A percentile compares a stretch with the other conserved stretches of the same genome.
phyloP scores from a whole-genome alignment of 2,113 vertebrate genomes.

The Microcebus tavaratra region DNA sequence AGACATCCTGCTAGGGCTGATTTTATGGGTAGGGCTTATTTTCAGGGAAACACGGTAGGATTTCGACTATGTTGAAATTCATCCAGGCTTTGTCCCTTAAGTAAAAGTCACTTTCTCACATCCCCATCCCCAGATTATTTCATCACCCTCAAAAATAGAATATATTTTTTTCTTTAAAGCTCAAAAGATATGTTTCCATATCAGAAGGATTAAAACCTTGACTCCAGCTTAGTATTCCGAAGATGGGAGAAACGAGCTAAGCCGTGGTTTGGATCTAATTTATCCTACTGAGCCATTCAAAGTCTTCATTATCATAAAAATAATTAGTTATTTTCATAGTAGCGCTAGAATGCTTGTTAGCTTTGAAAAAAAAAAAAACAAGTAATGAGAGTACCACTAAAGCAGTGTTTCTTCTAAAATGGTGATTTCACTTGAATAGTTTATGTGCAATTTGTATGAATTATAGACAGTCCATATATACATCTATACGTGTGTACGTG shows the following conservation, averaged over 20 bases:
- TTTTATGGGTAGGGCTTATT: no score
- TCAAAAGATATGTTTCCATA: conserved; percentile 49
- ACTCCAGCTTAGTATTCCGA: conserved; percentile 63
- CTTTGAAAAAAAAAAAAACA: conserved; percentile 64
- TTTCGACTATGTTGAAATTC: neutral
- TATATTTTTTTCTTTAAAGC: conserved; percentile 37
- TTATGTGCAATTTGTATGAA: neutral
- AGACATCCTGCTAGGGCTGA: no score
- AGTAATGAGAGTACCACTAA: conserved; percentile 42
- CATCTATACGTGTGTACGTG: neutral
- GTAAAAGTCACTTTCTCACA: neutral
- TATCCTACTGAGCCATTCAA: conserved; percentile 66
- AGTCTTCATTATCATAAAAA: conserved; percentile 77
- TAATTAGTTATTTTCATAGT: conserved; percentile 70
- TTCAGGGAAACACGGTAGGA: neutral
- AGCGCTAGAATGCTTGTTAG: conserved; percentile 53
- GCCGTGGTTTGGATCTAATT: conserved; percentile 55
- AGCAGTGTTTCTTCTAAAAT: conserved; percentile 40
- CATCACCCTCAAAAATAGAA: conserved; percentile 9
- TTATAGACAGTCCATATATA: no score
- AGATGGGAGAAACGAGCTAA: conserved; percentile 49
- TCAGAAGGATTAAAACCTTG: conserved; percentile 57
- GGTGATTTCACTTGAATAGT: conserved; percentile 21
- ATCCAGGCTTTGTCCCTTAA: neutral
- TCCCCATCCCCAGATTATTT: conserved; percentile 1